Evolutionary conservation across 1,140 invertebrate species (phyloP).

Genomic region (Stenopsyche tienmushanensis): DNA sequence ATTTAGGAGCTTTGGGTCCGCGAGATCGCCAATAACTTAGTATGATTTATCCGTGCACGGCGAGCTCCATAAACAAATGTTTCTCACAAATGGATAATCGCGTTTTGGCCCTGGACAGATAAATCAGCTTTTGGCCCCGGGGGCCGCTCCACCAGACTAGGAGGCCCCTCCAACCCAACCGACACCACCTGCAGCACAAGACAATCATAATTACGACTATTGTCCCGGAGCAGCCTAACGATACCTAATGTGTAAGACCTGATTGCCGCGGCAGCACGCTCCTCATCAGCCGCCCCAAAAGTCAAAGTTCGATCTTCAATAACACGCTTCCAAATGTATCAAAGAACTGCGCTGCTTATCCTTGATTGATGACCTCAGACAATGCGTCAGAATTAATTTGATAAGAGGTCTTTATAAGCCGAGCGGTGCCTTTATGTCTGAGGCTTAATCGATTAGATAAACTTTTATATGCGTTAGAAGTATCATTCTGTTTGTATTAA

Average conservation of each 20-base stretch:
- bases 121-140: not conserved
- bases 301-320: not conserved
- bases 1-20: not conserved
- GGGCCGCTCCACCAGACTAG: not conserved
- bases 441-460: too few relatives aligned
- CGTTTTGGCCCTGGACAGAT: not conserved
- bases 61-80: not conserved
- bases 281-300: not conserved
- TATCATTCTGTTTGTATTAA: too few relatives aligned
- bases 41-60: not conserved
- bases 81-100: not conserved
- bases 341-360: too few relatives aligned
- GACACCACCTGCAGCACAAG: not conserved
- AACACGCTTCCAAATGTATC: too few relatives aligned
- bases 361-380: too few relatives aligned
- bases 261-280: too few relatives aligned
- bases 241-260: too few relatives aligned
- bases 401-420: too few relatives aligned
- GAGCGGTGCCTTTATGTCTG: too few relatives aligned
- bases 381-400: too few relatives aligned
- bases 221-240: not conserved
- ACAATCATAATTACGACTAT: not conserved
- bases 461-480: too few relatives aligned
- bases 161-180: not conserved
- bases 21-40: not conserved